Evolutionary conservation across 2,113 vertebrate genomes (phyloP).

Genomic region (Paraplagusia blochii): DNA sequence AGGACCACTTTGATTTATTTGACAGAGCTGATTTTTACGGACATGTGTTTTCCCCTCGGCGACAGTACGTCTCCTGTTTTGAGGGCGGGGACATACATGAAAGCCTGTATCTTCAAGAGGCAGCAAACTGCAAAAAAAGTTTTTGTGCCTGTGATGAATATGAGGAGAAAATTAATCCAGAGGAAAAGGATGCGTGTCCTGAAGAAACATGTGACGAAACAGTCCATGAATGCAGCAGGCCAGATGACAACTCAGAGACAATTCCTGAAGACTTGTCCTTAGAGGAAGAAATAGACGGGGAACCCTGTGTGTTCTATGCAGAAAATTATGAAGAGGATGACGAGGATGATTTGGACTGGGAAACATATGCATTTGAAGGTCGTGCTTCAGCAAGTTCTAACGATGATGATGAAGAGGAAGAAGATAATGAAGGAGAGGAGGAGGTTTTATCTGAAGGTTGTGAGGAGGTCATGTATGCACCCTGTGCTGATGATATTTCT

Average conservation of each 20-base stretch:
- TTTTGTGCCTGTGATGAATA: neutral
- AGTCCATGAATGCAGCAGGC: slow-evolving; percentile 6
- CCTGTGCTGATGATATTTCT: slow-evolving; percentile 51
- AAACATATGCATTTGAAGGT: slow-evolving; percentile 18
- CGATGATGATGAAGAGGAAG: neutral
- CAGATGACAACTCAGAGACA: slow-evolving; percentile 27
- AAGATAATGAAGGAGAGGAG: slow-evolving; percentile 13
- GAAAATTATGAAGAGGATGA: slow-evolving; percentile 21
- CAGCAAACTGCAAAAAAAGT: slow-evolving; percentile 20
- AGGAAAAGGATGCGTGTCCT: neutral
- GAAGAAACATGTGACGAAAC: slow-evolving; percentile 25
- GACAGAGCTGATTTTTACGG: slow-evolving; percentile 48
- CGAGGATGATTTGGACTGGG: slow-evolving; percentile 27
- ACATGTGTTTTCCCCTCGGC: slow-evolving; percentile 29
- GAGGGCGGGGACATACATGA: slow-evolving; percentile 67
- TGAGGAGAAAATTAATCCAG: neutral
- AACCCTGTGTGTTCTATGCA: neutral
- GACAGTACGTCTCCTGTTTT: slow-evolving; percentile 63
- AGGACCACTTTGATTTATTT: slow-evolving; percentile 64
- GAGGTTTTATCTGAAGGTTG: neutral
- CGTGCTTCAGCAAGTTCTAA: neutral
- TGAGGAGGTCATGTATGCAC: slow-evolving; percentile 38
- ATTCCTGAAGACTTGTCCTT: slow-evolving; percentile 18
- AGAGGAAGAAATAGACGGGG: slow-evolving; percentile 1
- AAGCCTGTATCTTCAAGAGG: slow-evolving; percentile 36